Conservation (phyloP, 2,113 vertebrate genomes). For the Onychorhynchus coronatus region DNA sequence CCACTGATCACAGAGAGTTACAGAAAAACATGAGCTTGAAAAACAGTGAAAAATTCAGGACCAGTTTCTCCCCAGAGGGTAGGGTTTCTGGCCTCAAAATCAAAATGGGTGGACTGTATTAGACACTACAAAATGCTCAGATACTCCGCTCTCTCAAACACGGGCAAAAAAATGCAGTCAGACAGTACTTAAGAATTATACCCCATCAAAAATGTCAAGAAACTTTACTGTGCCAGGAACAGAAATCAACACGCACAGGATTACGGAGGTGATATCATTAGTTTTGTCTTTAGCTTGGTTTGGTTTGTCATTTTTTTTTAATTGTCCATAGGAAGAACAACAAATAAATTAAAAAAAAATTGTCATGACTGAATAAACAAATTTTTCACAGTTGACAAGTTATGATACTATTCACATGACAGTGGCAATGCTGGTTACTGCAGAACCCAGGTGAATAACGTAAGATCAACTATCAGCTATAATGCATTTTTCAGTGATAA, state of each 20-base stretch:
- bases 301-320: not conserved
- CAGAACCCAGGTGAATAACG: not conserved
- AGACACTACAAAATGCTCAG: not conserved
- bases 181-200: not conserved
- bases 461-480: not conserved
- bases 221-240: not conserved
- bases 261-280: not conserved
- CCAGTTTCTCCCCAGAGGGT: not conserved
- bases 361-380: not conserved
- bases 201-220: not conserved
- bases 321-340: not conserved
- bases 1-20: not conserved
- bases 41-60: not conserved
- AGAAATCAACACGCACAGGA: not conserved
- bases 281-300: not conserved
- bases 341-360: not conserved
- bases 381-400: not conserved
- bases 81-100: not conserved
- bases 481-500: not conserved
- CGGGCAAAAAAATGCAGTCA: not conserved
- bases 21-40: not conserved
- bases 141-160: not conserved
- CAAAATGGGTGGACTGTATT: not conserved
- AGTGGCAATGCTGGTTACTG: not conserved
- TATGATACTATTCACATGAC: not conserved